These are phyloP conservation scores for Leptothorax acervorum DNA, from an alignment of 2,888 invertebrate species.

Conservation along the genomic window DNA sequence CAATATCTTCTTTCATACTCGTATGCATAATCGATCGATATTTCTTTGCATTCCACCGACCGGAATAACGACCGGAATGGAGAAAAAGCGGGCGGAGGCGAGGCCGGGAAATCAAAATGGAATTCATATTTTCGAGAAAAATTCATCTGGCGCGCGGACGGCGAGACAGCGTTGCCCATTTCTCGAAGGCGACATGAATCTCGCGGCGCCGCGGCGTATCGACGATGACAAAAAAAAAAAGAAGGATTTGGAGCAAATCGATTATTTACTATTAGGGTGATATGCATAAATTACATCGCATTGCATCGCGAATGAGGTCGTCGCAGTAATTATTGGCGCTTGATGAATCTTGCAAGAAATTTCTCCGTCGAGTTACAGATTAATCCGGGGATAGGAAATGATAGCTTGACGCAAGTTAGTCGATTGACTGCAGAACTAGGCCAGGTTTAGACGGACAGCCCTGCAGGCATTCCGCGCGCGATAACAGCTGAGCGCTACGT, in stretches of 20 bases:
- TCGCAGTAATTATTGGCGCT: slow-evolving; percentile 11
- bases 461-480: neutral
- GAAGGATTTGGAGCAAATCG: neutral
- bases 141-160: slow-evolving; percentile 33
- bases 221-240: neutral
- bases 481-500: neutral
- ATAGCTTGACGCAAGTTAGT: slow-evolving; percentile 3
- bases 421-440: slow-evolving; percentile 16
- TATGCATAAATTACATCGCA: neutral
- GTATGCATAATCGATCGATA: slow-evolving; percentile 67
- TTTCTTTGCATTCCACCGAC: slow-evolving; percentile 44
- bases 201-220: slow-evolving; percentile 7
- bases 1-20: slow-evolving; percentile 61
- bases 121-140: slow-evolving; percentile 59
- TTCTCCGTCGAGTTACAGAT: neutral
- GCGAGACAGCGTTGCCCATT: neutral
- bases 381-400: slow-evolving; percentile 4
- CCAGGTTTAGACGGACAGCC: neutral
- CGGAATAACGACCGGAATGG: slow-evolving; percentile 38
- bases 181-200: neutral
- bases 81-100: neutral
- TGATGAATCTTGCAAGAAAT: neutral
- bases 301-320: neutral
- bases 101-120: slow-evolving; percentile 35
- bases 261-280: neutral